Conservation (phyloP, 2,888 invertebrate species). For the Idaea biselata region DNA sequence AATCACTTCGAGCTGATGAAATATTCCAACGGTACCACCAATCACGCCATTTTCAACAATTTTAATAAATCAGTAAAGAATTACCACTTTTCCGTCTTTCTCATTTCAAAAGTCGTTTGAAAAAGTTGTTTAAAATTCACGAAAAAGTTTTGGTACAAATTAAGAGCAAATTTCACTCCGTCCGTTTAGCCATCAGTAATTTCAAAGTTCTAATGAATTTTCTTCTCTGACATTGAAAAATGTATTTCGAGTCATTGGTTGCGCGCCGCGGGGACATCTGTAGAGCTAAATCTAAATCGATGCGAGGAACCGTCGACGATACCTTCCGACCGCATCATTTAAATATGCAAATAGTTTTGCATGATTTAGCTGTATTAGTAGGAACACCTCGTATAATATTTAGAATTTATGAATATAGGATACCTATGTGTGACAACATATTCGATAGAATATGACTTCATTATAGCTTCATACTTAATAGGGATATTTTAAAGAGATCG, state of each 20-base stretch:
- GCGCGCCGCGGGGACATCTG: constrained; percentile 58
- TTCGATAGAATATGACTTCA: constrained; percentile 3
- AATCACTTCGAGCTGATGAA: constrained; percentile 10
- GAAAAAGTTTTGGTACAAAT: constrained; percentile 78
- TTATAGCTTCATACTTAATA: constrained; percentile 5
- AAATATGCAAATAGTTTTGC: constrained; percentile 34
- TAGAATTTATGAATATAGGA: constrained; percentile 14
- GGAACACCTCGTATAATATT: constrained; percentile 21
- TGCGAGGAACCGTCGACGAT: constrained; percentile 44
- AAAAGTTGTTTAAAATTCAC: constrained; percentile 68
- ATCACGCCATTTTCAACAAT: background rate
- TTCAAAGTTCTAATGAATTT: constrained; percentile 81
- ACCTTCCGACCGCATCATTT: constrained; percentile 35
- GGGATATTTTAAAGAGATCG: constrained; percentile 21
- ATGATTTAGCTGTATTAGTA: constrained; percentile 26
- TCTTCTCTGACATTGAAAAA: constrained; percentile 79
- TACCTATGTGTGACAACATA: constrained; percentile 11
- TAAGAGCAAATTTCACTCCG: constrained; percentile 79
- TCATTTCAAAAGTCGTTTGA: constrained; percentile 74
- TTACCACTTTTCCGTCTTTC: constrained; percentile 73
- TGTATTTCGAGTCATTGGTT: constrained; percentile 70
- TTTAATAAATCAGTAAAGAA: constrained; percentile 59
- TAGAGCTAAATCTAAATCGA: constrained; percentile 52
- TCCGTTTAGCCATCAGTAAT: constrained; percentile 80
- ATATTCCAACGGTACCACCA: background rate